These are phyloP conservation scores for Eudyptes chrysolophus DNA, from an alignment of 2,113 vertebrate genomes.

Conservation along the genomic window DNA sequence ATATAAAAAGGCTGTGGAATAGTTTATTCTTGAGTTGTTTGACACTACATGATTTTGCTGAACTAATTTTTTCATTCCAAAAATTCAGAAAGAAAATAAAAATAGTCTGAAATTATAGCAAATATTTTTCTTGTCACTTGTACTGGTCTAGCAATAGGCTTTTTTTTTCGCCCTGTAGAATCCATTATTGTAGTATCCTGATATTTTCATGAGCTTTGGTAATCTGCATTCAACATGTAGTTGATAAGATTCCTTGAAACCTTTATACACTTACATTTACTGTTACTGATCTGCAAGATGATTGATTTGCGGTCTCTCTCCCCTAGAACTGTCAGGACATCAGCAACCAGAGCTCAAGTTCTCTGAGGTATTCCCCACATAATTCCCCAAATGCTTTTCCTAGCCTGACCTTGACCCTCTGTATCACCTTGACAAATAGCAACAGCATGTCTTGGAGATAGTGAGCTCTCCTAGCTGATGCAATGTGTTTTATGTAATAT, in stretches of 20 bases:
- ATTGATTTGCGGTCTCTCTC: conserved; percentile 83
- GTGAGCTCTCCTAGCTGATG: background rate
- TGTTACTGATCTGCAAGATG: conserved; percentile 67
- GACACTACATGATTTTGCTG: background rate
- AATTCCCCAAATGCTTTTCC: conserved; percentile 44
- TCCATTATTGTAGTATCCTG: background rate
- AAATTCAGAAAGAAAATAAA: background rate
- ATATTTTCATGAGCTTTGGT: background rate
- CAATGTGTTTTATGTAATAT: background rate
- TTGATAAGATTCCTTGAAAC: conserved; percentile 76
- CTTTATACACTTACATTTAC: conserved; percentile 45
- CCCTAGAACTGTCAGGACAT: conserved; percentile 68
- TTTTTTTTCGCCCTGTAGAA: background rate
- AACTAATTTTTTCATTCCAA: background rate
- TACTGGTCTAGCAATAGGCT: background rate
- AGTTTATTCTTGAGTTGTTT: background rate
- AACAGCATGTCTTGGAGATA: accelerated
- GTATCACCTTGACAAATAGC: conserved; percentile 56
- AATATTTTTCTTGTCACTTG: background rate
- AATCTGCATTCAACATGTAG: conserved; percentile 32
- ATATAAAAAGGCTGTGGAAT: background rate
- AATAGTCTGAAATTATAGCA: background rate
- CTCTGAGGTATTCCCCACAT: conserved; percentile 72
- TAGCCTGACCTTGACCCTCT: conserved; percentile 74
- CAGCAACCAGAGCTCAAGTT: conserved; percentile 77